These are phyloP conservation scores for Catostomus latipinnis DNA, from an alignment of 2,797 vertebrate species.

Conservation along the genomic window DNA sequence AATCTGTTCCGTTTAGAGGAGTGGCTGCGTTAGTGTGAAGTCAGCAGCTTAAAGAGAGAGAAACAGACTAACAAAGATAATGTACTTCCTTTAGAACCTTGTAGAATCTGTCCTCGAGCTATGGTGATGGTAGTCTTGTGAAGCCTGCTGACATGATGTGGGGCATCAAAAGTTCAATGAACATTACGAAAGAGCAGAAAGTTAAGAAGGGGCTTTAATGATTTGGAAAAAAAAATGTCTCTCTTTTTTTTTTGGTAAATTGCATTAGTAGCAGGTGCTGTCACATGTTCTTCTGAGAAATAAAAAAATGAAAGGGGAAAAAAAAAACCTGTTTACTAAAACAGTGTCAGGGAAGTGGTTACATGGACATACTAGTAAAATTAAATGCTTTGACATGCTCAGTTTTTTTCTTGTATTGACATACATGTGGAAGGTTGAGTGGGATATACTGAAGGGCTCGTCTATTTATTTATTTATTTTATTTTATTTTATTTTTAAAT, in stretches of 20 bases:
- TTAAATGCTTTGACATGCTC: no score
- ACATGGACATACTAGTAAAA: no score
- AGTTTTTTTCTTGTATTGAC: no score
- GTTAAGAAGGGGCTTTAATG: neutral
- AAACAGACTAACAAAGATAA: constrained; percentile 38
- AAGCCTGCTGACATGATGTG: neutral
- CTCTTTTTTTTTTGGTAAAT: neutral
- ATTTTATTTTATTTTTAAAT: no score
- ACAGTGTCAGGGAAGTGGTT: no score
- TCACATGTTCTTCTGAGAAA: neutral
- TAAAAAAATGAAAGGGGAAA: no score
- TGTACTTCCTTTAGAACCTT: constrained; percentile 60
- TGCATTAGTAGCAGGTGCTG: constrained; percentile 18
- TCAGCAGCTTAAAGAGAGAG: constrained; percentile 78
- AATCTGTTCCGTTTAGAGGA: constrained; percentile 87
- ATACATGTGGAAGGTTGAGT: no score
- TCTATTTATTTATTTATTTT: no score
- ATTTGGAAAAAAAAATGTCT: neutral
- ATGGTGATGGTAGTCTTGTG: constrained; percentile 30
- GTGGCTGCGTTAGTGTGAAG: constrained; percentile 81
- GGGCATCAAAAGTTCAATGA: constrained; percentile 34
- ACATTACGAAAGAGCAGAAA: neutral
- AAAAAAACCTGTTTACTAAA: no score
- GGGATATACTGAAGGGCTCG: no score
- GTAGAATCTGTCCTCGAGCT: constrained; percentile 10